Percentiles rank a stretch among this genome's conserved stretches.
phyloP scores from a whole-genome alignment of 2,888 invertebrate species.

The Cheilosia soror region DNA sequence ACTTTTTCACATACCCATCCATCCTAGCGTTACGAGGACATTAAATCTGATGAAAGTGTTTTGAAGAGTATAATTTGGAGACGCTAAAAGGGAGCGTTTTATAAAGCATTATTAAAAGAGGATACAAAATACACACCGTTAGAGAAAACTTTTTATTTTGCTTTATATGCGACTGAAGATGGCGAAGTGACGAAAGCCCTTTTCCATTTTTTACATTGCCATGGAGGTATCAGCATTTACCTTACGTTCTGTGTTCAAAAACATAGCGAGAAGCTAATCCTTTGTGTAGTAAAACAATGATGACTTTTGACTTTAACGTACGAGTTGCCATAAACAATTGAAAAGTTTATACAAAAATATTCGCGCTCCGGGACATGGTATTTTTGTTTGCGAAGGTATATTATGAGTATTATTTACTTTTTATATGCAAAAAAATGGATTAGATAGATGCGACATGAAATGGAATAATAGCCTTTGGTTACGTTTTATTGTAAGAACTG shows the following conservation, averaged over 20 bases:
- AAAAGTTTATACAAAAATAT: conserved; percentile 26
- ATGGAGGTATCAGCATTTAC: conserved; percentile 13
- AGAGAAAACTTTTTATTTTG: not conserved
- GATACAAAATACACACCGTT: not conserved
- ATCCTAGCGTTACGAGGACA: not conserved
- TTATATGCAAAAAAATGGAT: not conserved
- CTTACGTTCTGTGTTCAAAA: conserved; percentile 10
- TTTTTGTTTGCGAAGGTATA: not conserved
- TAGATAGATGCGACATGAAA: too few relatives aligned
- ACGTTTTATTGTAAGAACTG: too few relatives aligned
- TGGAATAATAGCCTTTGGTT: too few relatives aligned
- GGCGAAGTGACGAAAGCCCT: conserved; percentile 11
- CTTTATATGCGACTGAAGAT: conserved; percentile 18
- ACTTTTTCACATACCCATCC: not conserved
- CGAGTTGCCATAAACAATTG: conserved; percentile 42
- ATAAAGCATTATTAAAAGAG: conserved; percentile 15
- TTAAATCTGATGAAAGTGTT: conserved; percentile 2
- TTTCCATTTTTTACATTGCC: not conserved
- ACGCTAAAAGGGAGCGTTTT: conserved; percentile 15
- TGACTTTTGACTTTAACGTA: conserved; percentile 19
- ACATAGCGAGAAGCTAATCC: conserved; percentile 18
- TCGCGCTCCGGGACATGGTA: not conserved
- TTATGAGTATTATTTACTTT: not conserved
- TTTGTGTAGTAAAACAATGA: conserved; percentile 53
- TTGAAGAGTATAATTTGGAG: conserved; percentile 5